A percentile compares a stretch with the other conserved stretches of the same genome.
Conservation (phyloP, 2,797 vertebrate genomes). For the Galagoides demidoff region DNA sequence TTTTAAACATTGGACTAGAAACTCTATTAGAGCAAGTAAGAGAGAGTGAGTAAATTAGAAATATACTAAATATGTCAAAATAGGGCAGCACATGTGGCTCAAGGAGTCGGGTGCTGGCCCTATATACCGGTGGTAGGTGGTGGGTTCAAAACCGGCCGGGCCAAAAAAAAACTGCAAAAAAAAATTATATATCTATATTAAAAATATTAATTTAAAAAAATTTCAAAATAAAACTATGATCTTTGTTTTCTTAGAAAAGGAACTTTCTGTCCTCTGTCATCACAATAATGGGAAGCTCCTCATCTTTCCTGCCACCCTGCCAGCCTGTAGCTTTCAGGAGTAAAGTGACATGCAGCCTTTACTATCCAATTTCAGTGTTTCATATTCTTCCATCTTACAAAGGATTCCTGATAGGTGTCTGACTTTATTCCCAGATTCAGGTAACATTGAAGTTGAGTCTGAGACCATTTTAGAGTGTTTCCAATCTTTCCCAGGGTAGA, state of each 20-base stretch:
- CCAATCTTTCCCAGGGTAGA: neutral
- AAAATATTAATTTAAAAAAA: neutral
- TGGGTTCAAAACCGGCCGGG: too few relatives aligned
- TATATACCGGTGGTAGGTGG: too few relatives aligned
- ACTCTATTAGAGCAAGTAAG: neutral
- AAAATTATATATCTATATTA: too few relatives aligned
- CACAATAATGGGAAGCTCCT: neutral
- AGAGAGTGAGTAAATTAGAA: neutral
- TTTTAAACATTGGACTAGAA: neutral
- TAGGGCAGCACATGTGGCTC: neutral
- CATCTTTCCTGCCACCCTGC: neutral
- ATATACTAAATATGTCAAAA: neutral
- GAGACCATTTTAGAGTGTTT: neutral
- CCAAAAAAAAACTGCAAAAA: too few relatives aligned
- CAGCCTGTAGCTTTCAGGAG: neutral
- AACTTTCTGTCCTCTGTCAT: neutral
- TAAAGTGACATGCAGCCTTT: neutral
- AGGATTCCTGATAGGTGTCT: neutral
- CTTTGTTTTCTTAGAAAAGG: neutral
- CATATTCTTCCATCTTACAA: neutral
- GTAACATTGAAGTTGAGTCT: neutral
- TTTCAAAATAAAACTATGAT: neutral
- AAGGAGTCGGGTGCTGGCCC: too few relatives aligned
- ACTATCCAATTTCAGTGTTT: neutral
- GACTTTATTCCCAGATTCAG: neutral